Evolutionary conservation across 1,140 invertebrate species (phyloP), one percentile per base, ranked within the genome.

Genomic region (Pinna nobilis): DNA sequence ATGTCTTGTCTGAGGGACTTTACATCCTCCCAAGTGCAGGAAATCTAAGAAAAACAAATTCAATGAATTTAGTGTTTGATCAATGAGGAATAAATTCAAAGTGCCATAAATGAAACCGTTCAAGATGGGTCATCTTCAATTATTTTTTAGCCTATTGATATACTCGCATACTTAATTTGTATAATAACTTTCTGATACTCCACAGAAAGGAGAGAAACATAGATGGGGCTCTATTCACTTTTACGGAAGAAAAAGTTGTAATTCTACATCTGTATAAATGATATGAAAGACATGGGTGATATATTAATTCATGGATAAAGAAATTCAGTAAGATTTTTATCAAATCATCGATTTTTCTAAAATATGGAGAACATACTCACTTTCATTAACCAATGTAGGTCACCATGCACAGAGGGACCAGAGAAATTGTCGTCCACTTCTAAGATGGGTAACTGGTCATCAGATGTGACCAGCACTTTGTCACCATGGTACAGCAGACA

Each of bases 351-450:
- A 39, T 64, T 32, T 59, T 50, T 39, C 49, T 23, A 35, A 66
- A 39, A 70, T 51, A 61, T 30, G 28, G 39, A 50, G 15, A 57
- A 41, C 5, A 70, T 60, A 61, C 61, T 79, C 88, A 98, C 95
- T 92, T 99, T 98, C 94, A 99, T 96, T 1, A 99, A 90, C 97
- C 97, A 99, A 88, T 99, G 95, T 87, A 97, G 96, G 89, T 99
- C 97, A 70, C 93, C 94, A 84, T 97, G 93, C 33, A 98, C 93
- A 75, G 81, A 83, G 15, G 94, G 94, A 75, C 94, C 94, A 28
- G 96, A 95, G 87, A 96, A 98, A 20, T 95, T 96, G 89, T 99
- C 97, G 88, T 99, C 97, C 18, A 99, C 94, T 90, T 98, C 96
- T 77, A 99, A 95, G 35, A 98, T 96, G 3, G 98, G 98, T 47